Conservation (phyloP, 2,113 vertebrate genomes). For the Gadus chalcogrammus region DNA sequence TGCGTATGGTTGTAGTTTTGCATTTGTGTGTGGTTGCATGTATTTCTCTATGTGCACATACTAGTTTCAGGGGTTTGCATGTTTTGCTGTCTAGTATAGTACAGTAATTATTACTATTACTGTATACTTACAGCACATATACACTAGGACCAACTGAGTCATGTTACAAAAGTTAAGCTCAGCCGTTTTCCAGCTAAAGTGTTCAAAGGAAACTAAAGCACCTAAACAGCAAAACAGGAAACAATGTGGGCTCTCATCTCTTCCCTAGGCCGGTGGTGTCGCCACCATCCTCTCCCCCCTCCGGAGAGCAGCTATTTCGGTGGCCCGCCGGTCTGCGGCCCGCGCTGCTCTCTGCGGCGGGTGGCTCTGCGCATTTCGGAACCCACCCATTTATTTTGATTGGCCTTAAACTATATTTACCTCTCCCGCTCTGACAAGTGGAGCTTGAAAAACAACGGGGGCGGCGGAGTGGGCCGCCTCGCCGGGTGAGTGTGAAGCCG, state of each 20-base stretch:
- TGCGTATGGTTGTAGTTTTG: too few relatives aligned
- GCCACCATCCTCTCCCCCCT: slow-evolving; percentile 82
- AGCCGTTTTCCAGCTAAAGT: neutral
- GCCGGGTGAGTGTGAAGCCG: slow-evolving; percentile 12
- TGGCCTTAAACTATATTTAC: slow-evolving; percentile 90
- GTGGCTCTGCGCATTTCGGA: slow-evolving; percentile 78
- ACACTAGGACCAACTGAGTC: too few relatives aligned
- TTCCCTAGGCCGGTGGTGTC: slow-evolving; percentile 73
- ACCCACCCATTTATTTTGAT: slow-evolving; percentile 88
- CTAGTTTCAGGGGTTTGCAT: too few relatives aligned
- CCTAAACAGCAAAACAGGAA: slow-evolving; percentile 38
- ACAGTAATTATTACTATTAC: too few relatives aligned
- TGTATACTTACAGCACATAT: too few relatives aligned
- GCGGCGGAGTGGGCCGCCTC: neutral
- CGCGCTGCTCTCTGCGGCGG: slow-evolving; percentile 82
- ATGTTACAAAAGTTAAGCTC: too few relatives aligned
- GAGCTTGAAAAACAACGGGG: slow-evolving; percentile 77
- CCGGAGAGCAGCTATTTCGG: slow-evolving; percentile 79
- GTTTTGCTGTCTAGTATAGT: too few relatives aligned
- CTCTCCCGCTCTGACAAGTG: slow-evolving; percentile 69
- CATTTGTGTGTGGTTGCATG: too few relatives aligned
- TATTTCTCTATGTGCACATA: too few relatives aligned
- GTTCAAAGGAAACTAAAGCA: slow-evolving; percentile 3
- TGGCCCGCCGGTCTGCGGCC: slow-evolving; percentile 78
- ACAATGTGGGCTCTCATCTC: slow-evolving; percentile 66